Evolutionary conservation across 1,140 invertebrate species (phyloP), one percentile per base, ranked within the genome.

Genomic region (Drosophila melanogaster): DNA sequence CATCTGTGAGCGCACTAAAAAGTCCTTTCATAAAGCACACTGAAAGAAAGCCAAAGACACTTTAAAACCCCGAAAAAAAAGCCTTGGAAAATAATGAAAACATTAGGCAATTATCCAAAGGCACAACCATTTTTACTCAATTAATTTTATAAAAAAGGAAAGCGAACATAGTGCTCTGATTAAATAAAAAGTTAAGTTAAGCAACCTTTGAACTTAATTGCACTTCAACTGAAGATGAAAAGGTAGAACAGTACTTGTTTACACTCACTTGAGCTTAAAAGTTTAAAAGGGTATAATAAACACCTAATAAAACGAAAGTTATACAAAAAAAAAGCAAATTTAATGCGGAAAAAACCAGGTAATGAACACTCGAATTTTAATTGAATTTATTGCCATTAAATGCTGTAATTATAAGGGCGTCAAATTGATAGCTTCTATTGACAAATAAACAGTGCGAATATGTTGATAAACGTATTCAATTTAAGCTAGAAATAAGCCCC

Each of bases 21-120:
- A 17, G 37, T 33, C 54, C 37, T 15, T 22, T 14, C n/a, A 59
- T 59, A 14, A 12, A n/a, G 26, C 12, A 59, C 59, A 62, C 54
- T 62, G 37, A 2, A 33, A 41, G 7, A 61, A 61, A 41, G 35
- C 0, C 14, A 0, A 22, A 24, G 7, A n/a, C 17, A 12, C 4
- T 12, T 7, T 7, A 30, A 35, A 19, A 12, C 4, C 8, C 15
- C 7, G 19, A 11, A 10, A 11, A 43, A 10, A 10, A 11, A 43
- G 0, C 7, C 4, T 38, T 14, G 12, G 12, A 41, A 15, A n/a
- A 15, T 41, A 41, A 41, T 2, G 24, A 41, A 41, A 19, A 15
- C 40, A 43, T 43, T 15, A 7, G 1, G 26, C 6, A 30, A 8
- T 7, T 30, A 30, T 10, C 7, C 26, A 30, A 30, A 30, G 7